These are phyloP conservation scores for Microcebus murinus DNA, from an alignment of 2,113 vertebrate species.

Conservation along the genomic window DNA sequence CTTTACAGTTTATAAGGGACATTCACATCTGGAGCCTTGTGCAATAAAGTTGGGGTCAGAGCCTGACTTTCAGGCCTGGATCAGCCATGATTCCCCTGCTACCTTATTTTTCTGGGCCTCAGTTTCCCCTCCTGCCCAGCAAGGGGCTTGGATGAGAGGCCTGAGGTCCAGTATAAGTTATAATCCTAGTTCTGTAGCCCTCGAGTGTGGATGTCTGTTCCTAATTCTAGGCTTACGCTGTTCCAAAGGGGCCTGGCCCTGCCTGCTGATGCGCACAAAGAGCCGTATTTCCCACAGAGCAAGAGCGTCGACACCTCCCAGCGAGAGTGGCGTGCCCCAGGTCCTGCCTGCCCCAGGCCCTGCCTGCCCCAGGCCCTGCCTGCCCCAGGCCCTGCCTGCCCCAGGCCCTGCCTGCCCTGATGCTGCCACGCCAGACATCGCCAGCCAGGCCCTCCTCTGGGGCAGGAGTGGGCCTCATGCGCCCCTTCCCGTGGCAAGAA, in stretches of 20 bases:
- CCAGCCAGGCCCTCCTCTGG: neutral
- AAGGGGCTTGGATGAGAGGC: neutral
- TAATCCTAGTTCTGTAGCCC: neutral
- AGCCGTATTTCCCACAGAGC: neutral
- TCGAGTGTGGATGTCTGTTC: neutral
- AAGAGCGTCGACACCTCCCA: neutral
- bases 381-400: too few relatives aligned
- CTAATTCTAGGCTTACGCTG: neutral
- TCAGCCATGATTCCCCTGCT: neutral
- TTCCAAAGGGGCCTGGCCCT: neutral
- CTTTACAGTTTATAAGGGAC: neutral
- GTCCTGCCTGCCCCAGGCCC: too few relatives aligned
- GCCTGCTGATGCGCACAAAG: neutral
- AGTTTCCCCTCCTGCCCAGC: neutral
- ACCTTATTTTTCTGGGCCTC: neutral
- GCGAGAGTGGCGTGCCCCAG: accelerated
- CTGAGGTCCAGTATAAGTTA: neutral
- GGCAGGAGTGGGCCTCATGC: neutral
- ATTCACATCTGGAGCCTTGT: neutral
- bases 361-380: too few relatives aligned
- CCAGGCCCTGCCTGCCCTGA: neutral
- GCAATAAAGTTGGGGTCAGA: neutral
- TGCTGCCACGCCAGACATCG: neutral
- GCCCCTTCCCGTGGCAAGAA: too few relatives aligned
- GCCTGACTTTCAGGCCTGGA: neutral